These are phyloP conservation scores for Heterotis niloticus DNA, from an alignment of 2,113 vertebrate species.

Conservation along the genomic window DNA sequence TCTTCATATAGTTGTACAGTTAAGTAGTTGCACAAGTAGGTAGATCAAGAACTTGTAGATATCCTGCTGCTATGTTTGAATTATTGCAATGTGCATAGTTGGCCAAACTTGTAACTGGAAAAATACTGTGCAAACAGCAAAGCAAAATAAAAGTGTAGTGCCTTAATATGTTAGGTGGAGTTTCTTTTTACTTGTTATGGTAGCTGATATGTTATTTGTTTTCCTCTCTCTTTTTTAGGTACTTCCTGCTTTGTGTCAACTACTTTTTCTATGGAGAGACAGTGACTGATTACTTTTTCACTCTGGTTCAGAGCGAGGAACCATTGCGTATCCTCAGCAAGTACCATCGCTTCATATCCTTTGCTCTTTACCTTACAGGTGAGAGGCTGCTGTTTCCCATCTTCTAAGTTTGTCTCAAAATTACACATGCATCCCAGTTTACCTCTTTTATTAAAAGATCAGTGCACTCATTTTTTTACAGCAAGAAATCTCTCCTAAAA, in stretches of 20 bases:
- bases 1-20: neutral
- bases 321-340: constrained; percentile 93
- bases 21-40: neutral
- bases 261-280: constrained; percentile 99
- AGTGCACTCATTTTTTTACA: no score
- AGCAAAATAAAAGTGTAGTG: no score
- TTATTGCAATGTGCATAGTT: neutral
- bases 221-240: constrained; percentile 64
- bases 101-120: neutral
- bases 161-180: no score
- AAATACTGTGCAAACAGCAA: no score
- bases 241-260: constrained; percentile 95
- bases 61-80: neutral
- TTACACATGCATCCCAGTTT: no score
- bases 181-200: no score
- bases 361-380: constrained; percentile 94
- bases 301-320: constrained; percentile 93
- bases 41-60: neutral
- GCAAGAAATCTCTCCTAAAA: no score
- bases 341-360: constrained; percentile 98
- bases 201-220: no score
- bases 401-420: neutral
- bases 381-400: neutral
- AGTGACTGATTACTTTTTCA: constrained; percentile 95
- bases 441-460: no score